Evolutionary conservation across 2,888 invertebrate species (phyloP).

Genomic region (Chelonus formosanus): DNA sequence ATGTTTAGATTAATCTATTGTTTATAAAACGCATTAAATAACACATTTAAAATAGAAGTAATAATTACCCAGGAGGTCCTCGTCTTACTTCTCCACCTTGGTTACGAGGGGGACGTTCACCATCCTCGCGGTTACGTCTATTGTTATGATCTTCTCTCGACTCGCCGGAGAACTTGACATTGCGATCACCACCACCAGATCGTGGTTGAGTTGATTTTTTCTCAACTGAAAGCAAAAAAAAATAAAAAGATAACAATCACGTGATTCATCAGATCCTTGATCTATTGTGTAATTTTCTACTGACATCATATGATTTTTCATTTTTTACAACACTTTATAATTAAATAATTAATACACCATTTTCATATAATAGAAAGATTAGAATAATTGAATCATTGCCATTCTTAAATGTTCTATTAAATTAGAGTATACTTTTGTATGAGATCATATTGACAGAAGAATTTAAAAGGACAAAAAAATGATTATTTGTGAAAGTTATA

Average conservation of each 20-base stretch:
- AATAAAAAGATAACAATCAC: not conserved
- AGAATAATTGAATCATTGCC: no score
- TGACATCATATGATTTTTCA: no score
- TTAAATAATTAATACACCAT: not conserved
- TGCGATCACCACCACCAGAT: constrained; percentile 61
- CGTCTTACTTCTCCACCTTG: constrained; percentile 55
- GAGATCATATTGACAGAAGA: not conserved
- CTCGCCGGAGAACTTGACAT: constrained; percentile 68
- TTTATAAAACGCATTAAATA: no score
- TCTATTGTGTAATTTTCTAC: no score
- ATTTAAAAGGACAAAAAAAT: not conserved
- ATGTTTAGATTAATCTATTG: no score
- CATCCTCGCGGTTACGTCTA: constrained; percentile 72
- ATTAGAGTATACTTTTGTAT: no score
- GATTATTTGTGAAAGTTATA: not conserved
- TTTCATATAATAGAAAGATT: not conserved
- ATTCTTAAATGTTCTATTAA: no score
- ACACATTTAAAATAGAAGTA: no score
- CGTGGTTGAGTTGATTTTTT: constrained; percentile 60
- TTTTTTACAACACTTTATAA: not conserved
- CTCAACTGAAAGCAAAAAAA: constrained; percentile 65
- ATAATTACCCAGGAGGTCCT: constrained; percentile 54
- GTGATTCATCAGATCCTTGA: no score
- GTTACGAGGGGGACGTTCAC: constrained; percentile 53
- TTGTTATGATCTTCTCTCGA: constrained; percentile 79